Conservation (phyloP, 2,797 vertebrate species). For the Gadopsis marmoratus region DNA sequence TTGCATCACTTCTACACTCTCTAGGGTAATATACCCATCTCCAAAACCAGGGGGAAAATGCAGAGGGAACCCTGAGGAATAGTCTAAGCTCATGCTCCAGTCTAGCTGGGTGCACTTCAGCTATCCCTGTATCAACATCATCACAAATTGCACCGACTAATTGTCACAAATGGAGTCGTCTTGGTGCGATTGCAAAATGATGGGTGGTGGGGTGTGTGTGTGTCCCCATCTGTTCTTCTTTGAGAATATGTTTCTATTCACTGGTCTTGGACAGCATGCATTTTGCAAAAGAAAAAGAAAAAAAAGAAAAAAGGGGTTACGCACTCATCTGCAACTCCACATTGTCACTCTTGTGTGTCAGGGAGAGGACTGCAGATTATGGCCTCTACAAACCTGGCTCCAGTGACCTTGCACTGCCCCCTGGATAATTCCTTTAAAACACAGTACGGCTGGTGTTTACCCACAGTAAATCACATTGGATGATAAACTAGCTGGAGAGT, state of each 20-base stretch:
- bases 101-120: constrained; percentile 29
- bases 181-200: constrained; percentile 1
- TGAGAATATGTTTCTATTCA: constrained; percentile 51
- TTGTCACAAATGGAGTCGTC: constrained; percentile 48
- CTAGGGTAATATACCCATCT: constrained; percentile 31
- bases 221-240: constrained; percentile 27
- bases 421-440: constrained; percentile 29
- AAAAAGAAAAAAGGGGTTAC: constrained; percentile 63
- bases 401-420: constrained; percentile 42
- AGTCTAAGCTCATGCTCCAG: constrained; percentile 19
- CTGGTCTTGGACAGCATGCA: constrained; percentile 28
- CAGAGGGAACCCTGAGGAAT: constrained; percentile 27
- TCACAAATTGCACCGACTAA: constrained; percentile 50
- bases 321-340: constrained; percentile 37
- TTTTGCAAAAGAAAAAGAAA: constrained; percentile 49
- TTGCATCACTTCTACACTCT: constrained; percentile 12
- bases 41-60: constrained; percentile 17
- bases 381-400: constrained; percentile 48
- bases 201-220: no score
- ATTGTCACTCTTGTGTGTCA: constrained; percentile 50
- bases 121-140: constrained; percentile 35
- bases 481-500: constrained; percentile 23
- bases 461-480: constrained; percentile 28
- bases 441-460: constrained; percentile 34
- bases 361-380: constrained; percentile 46